Evolutionary conservation across 2,888 invertebrate species (phyloP).

Genomic region (Ceriagrion tenellum): DNA sequence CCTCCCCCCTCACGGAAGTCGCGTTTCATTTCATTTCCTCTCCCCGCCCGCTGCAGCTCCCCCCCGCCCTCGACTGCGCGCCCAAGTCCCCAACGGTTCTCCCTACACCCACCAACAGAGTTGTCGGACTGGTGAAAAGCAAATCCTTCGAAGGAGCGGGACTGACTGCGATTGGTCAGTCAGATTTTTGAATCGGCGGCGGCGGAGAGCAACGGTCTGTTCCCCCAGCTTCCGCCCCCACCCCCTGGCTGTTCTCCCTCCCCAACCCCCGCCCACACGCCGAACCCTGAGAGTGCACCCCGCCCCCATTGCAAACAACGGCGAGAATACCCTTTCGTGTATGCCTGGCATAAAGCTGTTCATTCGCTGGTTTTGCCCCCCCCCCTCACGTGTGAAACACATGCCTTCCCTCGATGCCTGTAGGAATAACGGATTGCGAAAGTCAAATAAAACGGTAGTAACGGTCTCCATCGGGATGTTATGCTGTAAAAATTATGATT

Average conservation of each 20-base stretch:
- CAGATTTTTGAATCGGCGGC: slow-evolving; percentile 48
- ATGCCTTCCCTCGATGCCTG: not conserved
- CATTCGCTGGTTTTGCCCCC: not conserved
- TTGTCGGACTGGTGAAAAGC: not conserved
- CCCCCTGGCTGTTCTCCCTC: not conserved
- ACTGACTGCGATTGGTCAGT: slow-evolving; percentile 28
- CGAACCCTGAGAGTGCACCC: not conserved
- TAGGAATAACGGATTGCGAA: not conserved
- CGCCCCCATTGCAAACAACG: not conserved
- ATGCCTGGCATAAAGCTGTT: not conserved
- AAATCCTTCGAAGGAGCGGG: not conserved
- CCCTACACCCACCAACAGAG: not conserved
- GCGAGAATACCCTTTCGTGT: not conserved
- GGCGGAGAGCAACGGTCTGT: not conserved
- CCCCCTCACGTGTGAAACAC: not conserved
- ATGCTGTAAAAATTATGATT: too few relatives aligned
- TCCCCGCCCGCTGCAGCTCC: not conserved
- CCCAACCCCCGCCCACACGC: not conserved
- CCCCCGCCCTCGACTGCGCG: not conserved
- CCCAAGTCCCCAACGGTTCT: slow-evolving; percentile 29
- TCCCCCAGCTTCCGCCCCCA: not conserved
- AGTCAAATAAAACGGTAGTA: not conserved
- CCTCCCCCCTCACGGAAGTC: not conserved
- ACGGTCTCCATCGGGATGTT: not conserved
- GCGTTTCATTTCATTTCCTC: not conserved